A percentile compares a stretch with the other conserved stretches of the same genome.
Conservation (phyloP, 2,888 invertebrate species). For the Blastobasis adustella region DNA sequence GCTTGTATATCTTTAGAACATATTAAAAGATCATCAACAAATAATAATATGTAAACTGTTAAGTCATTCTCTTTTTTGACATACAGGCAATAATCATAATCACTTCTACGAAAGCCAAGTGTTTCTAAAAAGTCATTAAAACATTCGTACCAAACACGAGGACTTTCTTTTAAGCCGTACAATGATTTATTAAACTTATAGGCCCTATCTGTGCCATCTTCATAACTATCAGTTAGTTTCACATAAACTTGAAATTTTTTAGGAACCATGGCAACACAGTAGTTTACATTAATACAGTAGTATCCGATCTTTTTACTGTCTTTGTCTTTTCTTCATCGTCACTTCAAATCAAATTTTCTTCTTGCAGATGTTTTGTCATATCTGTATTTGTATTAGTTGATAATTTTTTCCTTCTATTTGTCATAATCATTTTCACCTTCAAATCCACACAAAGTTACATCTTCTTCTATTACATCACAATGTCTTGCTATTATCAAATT, state of each 20-base stretch:
- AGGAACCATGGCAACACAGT: conserved; percentile 21
- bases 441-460: conserved; percentile 14
- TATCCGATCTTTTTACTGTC: too few species aligned
- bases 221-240: conserved; percentile 27
- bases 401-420: not conserved
- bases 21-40: too few species aligned
- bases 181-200: conserved; percentile 25
- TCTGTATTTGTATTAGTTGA: conserved; percentile 9
- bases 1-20: too few species aligned
- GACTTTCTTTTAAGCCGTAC: conserved; percentile 22
- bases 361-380: conserved; percentile 7
- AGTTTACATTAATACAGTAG: conserved; percentile 21
- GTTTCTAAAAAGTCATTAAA: too few species aligned
- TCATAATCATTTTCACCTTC: conserved; percentile 11
- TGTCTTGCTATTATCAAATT: conserved; percentile 21
- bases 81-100: too few species aligned
- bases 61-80: too few species aligned
- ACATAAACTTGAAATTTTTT: conserved; percentile 24
- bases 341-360: not conserved
- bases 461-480: conserved; percentile 21
- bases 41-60: too few species aligned
- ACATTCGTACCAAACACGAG: conserved; percentile 21
- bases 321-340: not conserved
- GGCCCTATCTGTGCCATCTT: conserved; percentile 22
- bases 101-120: too few species aligned